These are phyloP conservation scores for Cheilosia impressa DNA, from an alignment of 2,888 invertebrate species.

Conservation along the genomic window DNA sequence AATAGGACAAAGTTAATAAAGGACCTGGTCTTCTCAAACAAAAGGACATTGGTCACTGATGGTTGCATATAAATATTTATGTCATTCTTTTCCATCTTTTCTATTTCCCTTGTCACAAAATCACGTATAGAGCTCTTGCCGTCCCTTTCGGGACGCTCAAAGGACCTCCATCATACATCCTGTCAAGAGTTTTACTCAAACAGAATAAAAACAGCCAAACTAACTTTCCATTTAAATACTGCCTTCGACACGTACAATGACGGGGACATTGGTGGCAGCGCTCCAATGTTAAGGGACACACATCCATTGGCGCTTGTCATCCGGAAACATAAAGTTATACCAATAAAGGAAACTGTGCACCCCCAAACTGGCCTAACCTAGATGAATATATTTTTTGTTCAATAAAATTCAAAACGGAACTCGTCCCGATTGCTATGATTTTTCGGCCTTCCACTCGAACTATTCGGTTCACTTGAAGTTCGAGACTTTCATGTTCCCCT, in stretches of 20 bases:
- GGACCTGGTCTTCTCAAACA: constrained; percentile 5
- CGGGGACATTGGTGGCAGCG: constrained; percentile 9
- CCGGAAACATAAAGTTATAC: constrained; percentile 56
- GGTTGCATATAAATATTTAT: constrained; percentile 62
- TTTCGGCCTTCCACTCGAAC: constrained; percentile 12
- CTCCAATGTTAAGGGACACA: constrained; percentile 24
- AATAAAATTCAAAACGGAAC: constrained; percentile 60
- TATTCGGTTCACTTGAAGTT: constrained; percentile 47
- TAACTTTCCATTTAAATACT: constrained; percentile 53
- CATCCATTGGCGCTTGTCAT: constrained; percentile 59
- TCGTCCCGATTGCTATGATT: constrained; percentile 42
- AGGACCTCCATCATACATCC: constrained; percentile 38
- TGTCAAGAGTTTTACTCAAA: constrained; percentile 26
- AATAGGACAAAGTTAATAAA: constrained; percentile 67
- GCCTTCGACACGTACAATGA: constrained; percentile 22
- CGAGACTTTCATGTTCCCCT: constrained; percentile 8
- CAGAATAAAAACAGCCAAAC: background rate
- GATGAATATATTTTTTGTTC: constrained; percentile 47
- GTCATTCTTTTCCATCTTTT: constrained; percentile 7
- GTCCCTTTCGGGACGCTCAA: constrained; percentile 5
- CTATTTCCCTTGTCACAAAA: constrained; percentile 13
- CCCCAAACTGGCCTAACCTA: background rate
- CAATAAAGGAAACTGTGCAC: constrained; percentile 47
- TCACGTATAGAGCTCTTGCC: background rate
- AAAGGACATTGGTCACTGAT: constrained; percentile 58